Evolutionary conservation across 2,113 vertebrate species (phyloP), one percentile per base, ranked within the genome.

Genomic region (pig (Sus scrofa)): DNA sequence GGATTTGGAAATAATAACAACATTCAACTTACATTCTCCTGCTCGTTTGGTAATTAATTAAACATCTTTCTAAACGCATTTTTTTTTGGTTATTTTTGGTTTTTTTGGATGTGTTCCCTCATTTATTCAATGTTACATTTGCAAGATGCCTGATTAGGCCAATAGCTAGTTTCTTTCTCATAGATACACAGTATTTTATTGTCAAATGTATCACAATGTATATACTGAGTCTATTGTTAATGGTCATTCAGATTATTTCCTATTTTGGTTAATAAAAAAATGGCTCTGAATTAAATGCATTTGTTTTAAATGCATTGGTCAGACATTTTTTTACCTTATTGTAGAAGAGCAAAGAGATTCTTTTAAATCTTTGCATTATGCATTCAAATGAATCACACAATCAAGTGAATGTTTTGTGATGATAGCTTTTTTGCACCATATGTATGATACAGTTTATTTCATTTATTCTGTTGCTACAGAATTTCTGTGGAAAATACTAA

Each of bases 401-500:
- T 70, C 62, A 81, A 89, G 15, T 65, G 54, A 86, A 83, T 95
- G 10, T 60, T 89, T 83, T 93, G 24, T 74, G 60, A 90, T 82
- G 81, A 27, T 26, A 83, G 4, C 65, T 95, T 52, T 70, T 67
- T 79, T 94, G 86, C 58, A 50, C 19, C 84, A 2, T 78, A 34
- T 62, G 50, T 60, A 52, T 15, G 30, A 85, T 86, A 68, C 74
- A 22, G 78, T 96, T 97, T 85, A 96, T 95, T 97, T 95, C 81
- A 94, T 8, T 65, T 96, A 65, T 90, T 97, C 34, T 56, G 71
- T 27, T 95, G 89, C 84, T 90, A 97, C 14, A 56, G 70, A 96
- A 89, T 92, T 97, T 89, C 37, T 30, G 56, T 62, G 60, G 34
- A 12, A 89, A 96, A 37, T 73, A 77, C 89, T 96, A 93, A 65